phyloP scores from a whole-genome alignment of 2,113 vertebrate species.

The Triplophysa dalaica region DNA sequence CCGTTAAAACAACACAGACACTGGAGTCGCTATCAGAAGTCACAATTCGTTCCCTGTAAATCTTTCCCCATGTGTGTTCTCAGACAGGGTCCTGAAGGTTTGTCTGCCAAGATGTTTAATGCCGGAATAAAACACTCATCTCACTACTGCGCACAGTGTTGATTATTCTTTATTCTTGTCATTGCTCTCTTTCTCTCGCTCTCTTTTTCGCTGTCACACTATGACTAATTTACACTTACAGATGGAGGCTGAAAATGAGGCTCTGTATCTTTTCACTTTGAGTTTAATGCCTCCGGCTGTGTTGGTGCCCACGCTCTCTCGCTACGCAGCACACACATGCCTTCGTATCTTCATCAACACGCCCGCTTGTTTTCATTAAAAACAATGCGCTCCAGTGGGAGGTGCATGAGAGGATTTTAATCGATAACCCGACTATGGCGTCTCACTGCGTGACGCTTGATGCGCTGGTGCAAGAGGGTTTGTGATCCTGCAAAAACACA shows the following conservation, averaged over 20 bases:
- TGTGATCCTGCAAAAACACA: constrained; percentile 15
- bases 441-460: background rate
- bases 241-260: constrained; percentile 38
- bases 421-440: constrained; percentile 1
- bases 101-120: constrained; percentile 25
- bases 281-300: constrained; percentile 28
- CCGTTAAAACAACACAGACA: background rate
- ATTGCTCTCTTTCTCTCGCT: background rate
- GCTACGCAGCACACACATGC: background rate
- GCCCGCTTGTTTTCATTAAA: constrained; percentile 20
- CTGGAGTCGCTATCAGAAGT: background rate
- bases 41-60: background rate
- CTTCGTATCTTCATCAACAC: constrained; percentile 40
- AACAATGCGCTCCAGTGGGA: constrained; percentile 25
- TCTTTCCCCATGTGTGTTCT: background rate
- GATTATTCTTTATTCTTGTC: constrained; percentile 23
- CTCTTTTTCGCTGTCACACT: constrained; percentile 21
- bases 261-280: constrained; percentile 25
- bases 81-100: constrained; percentile 8
- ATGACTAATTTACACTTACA: constrained; percentile 36
- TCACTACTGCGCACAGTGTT: background rate
- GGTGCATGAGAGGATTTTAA: constrained; percentile 1
- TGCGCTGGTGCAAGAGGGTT: background rate
- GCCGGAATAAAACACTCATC: constrained; percentile 19
- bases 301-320: constrained; percentile 23